Evolutionary conservation across 2,797 vertebrate species (phyloP).

Genomic region (Periparus ater): DNA sequence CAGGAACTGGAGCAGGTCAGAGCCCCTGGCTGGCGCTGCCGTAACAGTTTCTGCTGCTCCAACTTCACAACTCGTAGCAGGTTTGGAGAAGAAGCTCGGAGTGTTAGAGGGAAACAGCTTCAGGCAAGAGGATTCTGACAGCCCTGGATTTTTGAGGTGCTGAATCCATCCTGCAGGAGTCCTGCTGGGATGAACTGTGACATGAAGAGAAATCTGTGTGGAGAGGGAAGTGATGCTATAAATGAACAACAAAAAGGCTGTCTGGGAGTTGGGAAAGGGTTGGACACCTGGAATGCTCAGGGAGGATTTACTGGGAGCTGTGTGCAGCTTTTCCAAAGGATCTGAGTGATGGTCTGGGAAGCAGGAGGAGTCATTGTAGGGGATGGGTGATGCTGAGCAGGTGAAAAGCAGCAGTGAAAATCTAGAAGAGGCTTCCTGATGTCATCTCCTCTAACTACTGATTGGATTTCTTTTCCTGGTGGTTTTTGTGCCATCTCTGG

Average conservation of each 20-base stretch:
- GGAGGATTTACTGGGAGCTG: neutral
- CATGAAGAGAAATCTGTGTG: neutral
- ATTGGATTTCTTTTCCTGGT: neutral
- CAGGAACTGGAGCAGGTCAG: neutral
- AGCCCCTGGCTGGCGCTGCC: neutral
- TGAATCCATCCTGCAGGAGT: rapidly evolving
- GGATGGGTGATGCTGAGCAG: neutral
- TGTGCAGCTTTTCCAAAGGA: neutral
- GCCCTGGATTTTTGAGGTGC: neutral
- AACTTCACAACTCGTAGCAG: neutral
- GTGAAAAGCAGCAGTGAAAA: neutral
- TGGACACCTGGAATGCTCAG: neutral
- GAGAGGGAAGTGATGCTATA: neutral
- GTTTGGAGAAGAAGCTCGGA: neutral
- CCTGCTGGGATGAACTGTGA: neutral
- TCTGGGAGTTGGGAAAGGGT: neutral
- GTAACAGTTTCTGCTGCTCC: neutral
- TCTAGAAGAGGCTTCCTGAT: neutral
- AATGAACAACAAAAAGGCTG: neutral
- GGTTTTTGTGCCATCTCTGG: neutral
- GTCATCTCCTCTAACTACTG: neutral
- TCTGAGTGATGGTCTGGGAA: neutral
- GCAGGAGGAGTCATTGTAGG: neutral
- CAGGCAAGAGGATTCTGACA: neutral
- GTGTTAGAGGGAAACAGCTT: neutral